Evolutionary conservation across 2,797 vertebrate genomes (phyloP), one percentile per base, ranked within the genome.

Genomic region (Hirundo rustica): DNA sequence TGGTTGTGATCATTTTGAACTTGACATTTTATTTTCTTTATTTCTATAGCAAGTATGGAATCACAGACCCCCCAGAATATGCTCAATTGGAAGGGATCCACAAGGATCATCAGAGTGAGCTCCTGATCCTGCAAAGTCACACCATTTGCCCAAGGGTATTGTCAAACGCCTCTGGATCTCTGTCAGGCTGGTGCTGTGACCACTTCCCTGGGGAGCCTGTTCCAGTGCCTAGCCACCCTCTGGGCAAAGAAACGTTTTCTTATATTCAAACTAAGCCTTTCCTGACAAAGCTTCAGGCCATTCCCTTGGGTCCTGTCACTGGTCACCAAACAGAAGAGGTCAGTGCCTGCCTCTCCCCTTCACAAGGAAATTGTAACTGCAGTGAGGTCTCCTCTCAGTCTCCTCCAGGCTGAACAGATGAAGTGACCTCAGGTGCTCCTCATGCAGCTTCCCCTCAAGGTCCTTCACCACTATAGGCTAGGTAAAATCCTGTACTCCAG

Each of bases 311-410:
- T 54, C 1, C 16, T 70, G 48, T 32, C 30, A 4, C 11, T 34
- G 40, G 23, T 12, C 48, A 48, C 34, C 16, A 32, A 0, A 22
- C 6, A n/a, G 36, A 18, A 51, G 45, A 53, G 23, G 30, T 47
- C 29, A 26, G 21, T 40, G n/a, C 0, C 64, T 77, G 64, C 6
- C 13, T 16, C 11, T 61, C 4, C 7, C 40, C 7, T 34, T 54
- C 65, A 30, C 0, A 0, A 48, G 12, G 48, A 48, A 30, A 8
- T 17, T 70, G 8, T 54, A n/a, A 53, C 5, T 45, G 16, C 11
- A 12, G 0, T 60, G 11, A 34, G 16, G 3, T 34, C 16, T 40
- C 20, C 7, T 17, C 48, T 70, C 55, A 34, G 20, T 11, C 11
- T 85, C 13, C 30, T 70, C 61, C 32, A 27, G 21, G 21, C 14